phyloP scores from a whole-genome alignment of 2,797 vertebrate genomes.

The Paedocypris micromegethes region DNA sequence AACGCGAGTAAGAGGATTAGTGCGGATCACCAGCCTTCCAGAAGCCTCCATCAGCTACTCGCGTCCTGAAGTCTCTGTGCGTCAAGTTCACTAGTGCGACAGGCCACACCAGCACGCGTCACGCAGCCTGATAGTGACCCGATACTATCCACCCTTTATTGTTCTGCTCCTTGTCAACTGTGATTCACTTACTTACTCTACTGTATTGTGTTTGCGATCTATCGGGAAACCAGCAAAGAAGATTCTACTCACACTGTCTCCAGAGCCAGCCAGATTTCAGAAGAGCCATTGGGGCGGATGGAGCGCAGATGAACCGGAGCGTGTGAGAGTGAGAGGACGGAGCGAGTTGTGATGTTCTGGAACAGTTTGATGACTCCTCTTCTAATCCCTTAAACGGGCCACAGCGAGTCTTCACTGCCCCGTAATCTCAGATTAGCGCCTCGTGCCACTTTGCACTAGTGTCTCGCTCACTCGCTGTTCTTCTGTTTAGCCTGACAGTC shows the following conservation, averaged over 20 bases:
- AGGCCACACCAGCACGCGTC: too few species aligned
- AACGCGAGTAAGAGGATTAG: slow-evolving; percentile 59
- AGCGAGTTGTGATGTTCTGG: slow-evolving; percentile 10
- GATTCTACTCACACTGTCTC: slow-evolving; percentile 69
- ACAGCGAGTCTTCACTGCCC: slow-evolving; percentile 49
- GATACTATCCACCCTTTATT: too few species aligned
- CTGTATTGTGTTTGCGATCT: too few species aligned
- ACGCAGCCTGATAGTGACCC: too few species aligned
- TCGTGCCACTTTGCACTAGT: slow-evolving; percentile 28
- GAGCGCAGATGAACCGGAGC: not conserved
- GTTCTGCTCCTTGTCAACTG: too few species aligned
- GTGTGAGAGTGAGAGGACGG: not conserved
- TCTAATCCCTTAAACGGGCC: slow-evolving; percentile 50
- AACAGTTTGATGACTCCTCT: slow-evolving; percentile 19
- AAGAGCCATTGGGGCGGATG: slow-evolving; percentile 59
- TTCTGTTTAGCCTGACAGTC: not conserved
- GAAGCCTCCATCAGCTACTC: not conserved
- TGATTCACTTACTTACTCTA: too few species aligned
- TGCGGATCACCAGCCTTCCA: slow-evolving; percentile 42
- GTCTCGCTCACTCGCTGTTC: not conserved
- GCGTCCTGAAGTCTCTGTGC: too few species aligned
- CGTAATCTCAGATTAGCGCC: slow-evolving; percentile 66
- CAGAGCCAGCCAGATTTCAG: slow-evolving; percentile 74
- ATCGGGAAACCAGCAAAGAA: not conserved
- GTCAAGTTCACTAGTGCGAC: too few species aligned